Base-by-base conservation (phyloP, 2,797 vertebrate genomes). In the Remorina albescens region DNA sequence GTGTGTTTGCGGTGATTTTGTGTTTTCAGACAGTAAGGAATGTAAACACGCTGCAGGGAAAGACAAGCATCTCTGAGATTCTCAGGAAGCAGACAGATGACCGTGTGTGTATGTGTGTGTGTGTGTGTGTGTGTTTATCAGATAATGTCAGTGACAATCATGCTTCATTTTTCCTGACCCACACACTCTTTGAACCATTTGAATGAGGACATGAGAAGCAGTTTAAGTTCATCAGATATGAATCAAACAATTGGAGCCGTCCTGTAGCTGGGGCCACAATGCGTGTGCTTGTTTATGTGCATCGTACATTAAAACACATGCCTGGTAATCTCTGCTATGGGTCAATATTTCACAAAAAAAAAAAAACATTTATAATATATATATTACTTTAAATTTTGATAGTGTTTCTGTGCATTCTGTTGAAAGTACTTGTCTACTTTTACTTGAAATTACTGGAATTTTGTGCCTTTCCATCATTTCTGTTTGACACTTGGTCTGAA, bases 41-140 rank as follows among this genome's bases (percentile, higher is more conserved):
- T 86, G 80, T 82, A 75, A 87, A 86, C 74, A 86, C 8, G 13
- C 19, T 10, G 53, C 42, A 42, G 41, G 70, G 78, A 59, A 57
- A 78, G 71, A 83, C 70, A 83, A 77, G 70, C 72, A 76, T 86
- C 65, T 78, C 46, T 63, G 64, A 51, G 73, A 63, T 73, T 80
- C 65, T 71, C 37, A 66, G 69, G 71, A 78, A 80, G 78, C 74
- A 77, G 76, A 83, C 82, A 81, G 73, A 66, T 84, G 84, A 83
- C 61, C 28, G 37, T 34, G 46, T 42, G 36, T 66, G 64, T 56
- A 47, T 54, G 59, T 57, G 30, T 65, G 50, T 37, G 66, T 65
- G 54, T 53, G 51, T 55, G 67, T 36, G 75, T 28, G 32, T 39
- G 62, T 60, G 53, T 47, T 39, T 19, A 61, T 86, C 61, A 60